These are phyloP conservation scores for Euschistus heros DNA, from an alignment of 1,140 invertebrate genomes.

Conservation along the genomic window DNA sequence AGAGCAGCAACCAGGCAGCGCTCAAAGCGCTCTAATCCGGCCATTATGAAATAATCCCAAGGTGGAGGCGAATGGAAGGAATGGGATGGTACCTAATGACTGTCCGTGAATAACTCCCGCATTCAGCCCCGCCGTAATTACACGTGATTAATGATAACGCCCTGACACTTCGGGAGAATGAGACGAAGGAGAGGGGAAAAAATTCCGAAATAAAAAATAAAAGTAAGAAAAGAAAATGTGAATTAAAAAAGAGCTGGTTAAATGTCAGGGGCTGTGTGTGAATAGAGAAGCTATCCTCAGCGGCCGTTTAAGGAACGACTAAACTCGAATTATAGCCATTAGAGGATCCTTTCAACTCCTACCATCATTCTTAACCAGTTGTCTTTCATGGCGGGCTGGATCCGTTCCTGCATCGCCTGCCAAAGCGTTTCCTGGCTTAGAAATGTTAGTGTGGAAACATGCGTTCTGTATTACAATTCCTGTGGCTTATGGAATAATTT, in stretches of 20 bases:
- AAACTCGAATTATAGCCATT: constrained; percentile 16
- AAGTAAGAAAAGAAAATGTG: constrained; percentile 2
- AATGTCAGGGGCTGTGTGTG: background rate
- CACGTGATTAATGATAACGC: constrained; percentile 14
- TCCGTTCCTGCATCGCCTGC: too few species aligned
- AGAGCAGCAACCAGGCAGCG: background rate
- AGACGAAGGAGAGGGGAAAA: background rate
- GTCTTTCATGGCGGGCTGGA: background rate
- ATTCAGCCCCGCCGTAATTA: constrained; percentile 4
- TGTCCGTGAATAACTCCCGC: constrained; percentile 5
- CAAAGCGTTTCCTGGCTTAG: too few species aligned
- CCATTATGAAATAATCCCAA: constrained; percentile 15
- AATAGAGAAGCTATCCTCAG: constrained; percentile 10
- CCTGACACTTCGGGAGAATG: constrained; percentile 4
- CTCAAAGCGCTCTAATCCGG: background rate
- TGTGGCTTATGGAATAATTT: too few species aligned
- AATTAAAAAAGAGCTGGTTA: background rate
- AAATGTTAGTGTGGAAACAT: too few species aligned
- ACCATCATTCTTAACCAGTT: constrained; percentile 11
- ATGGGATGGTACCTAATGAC: background rate
- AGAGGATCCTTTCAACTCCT: background rate
- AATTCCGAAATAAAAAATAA: background rate
- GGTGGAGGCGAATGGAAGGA: background rate
- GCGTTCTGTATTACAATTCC: too few species aligned
- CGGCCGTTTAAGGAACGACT: constrained; percentile 1